Base-by-base conservation (phyloP, 2,888 invertebrate species). In the Zootermopsis nevadensis region DNA sequence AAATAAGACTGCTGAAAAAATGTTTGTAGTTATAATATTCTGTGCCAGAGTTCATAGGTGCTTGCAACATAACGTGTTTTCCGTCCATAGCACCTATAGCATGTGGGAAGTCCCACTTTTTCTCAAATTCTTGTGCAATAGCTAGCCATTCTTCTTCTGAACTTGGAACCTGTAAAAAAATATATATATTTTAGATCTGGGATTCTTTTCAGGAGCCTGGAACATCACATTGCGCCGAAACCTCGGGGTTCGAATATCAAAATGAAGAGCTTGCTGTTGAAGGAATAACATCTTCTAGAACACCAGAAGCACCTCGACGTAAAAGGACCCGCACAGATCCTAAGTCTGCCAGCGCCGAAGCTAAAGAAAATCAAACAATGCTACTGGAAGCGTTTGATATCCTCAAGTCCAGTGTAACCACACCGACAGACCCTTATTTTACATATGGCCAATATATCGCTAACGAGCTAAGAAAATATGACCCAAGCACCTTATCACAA, bases 1-100 rank as follows among this genome's bases (percentile, higher is more conserved):
- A 80, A 89, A 85, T 74, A 90, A 90, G 88, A 76, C 89, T 87
- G 85, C 88, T 88, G 84, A 87, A 87, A 84, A 84, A 84, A 4
- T 67, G 83, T 87, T 89, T 89, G 84, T 89, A 89, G 81, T 88
- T 88, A 77, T 83, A 87, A 85, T 86, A 86, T 82, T 88, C 87
- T 38, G 86, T 86, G 83, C 87, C 87, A 83, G 84, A 86, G 82
- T 87, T 84, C 31, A 84, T 66, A 33, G 88, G 88, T 81, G 86
- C 84, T 86, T 88, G 86, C 72, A 88, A 82, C 33, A 86, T 42
- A 80, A 88, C 84, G 85, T 88, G 88, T 84, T 89, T 88, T n/a
- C 88, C 89, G 83, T 88, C 88, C 66, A 88, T 86, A 19, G 88
- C 86, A 60, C 87, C 88, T 48, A 87, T 69, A 80, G 86, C 86